phyloP scores from a whole-genome alignment of 53 echinoderm and acorn worm species.

The Holothuria scabra region DNA sequence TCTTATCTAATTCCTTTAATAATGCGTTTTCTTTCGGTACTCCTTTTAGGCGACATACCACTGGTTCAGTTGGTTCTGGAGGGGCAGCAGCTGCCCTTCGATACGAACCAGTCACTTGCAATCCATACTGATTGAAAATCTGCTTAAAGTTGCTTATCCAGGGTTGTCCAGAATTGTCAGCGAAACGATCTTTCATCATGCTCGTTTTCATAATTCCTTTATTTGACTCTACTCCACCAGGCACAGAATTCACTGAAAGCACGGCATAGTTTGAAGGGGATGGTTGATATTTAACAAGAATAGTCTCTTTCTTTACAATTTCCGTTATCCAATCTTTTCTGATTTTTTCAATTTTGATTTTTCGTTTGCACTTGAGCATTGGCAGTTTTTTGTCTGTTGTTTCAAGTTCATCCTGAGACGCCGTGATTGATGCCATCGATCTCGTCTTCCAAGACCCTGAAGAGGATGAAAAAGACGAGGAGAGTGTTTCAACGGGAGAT shows the following conservation, averaged over 20 bases:
- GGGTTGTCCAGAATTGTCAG: neutral
- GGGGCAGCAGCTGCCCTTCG: constrained; percentile 49
- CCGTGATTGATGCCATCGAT: neutral
- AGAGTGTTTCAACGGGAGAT: neutral
- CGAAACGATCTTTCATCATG: neutral
- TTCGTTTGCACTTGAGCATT: constrained; percentile 25
- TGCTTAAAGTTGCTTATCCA: constrained; percentile 66
- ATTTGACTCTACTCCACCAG: constrained; percentile 33
- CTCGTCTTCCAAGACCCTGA: neutral
- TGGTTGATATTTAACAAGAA: constrained; percentile 57
- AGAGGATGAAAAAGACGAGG: neutral
- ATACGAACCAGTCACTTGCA: constrained; percentile 77
- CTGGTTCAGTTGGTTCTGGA: too few species aligned
- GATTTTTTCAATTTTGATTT: constrained; percentile 30
- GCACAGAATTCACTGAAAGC: neutral
- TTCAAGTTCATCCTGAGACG: too few species aligned
- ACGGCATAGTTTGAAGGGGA: constrained; percentile 41
- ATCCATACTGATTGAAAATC: constrained; percentile 77
- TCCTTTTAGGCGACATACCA: too few species aligned
- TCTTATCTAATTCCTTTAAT: constrained; percentile 6
- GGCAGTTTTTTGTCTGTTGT: neutral
- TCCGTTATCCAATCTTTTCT: constrained; percentile 23
- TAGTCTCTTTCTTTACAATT: constrained; percentile 31
- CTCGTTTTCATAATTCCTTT: constrained; percentile 9
- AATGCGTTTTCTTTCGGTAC: neutral